Base-by-base conservation (phyloP, 2,888 invertebrate species). In the Caenorhabditis becei region DNA sequence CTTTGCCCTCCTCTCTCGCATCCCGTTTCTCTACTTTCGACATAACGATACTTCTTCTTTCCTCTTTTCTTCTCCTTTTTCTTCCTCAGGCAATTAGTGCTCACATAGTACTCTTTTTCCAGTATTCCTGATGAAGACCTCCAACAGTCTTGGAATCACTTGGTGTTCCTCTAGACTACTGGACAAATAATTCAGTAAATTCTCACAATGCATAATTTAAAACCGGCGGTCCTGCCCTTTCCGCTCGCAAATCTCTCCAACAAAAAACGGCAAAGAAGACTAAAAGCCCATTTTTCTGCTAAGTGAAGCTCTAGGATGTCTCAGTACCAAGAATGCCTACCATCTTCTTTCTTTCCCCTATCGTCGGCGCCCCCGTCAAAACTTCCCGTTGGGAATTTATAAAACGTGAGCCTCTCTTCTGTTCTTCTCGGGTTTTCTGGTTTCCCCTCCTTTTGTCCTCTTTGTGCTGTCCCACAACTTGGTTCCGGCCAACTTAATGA, bases 351-450 rank as follows among this genome's bases (percentile, higher is more conserved):
- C 53, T 24, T 56, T 56, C 47, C 47, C 44, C 54, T 23, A 51
- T 69, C 77, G 62, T 62, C 62, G 62, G 61, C 66, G 67, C 69
- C 69, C 61, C 71, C 41, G 79, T 72, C 72, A 75, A 66, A 75
- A 75, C 62, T 79, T 79, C 79, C 72, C 79, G 72, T 51, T 72
- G 79, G 79, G 79, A 79, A 79, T 79, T 75, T 67, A 79, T 79
- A 79, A 79, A 72, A 79, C 79, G 79, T 79, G 72, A 62, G 61
- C 67, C 63, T 72, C 56, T 65, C 61, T 72, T 70, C 51, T 56
- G 41, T 53, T 59, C 61, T 67, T 63, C 59, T 61, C 56, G 59
- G 58, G 59, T 53, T 78, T 69, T 67, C 54, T 24, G 63, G 56
- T 35, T 37, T 24, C 44, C 37, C n/a, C 59, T 41, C 47, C 26